Evolutionary conservation across 2,888 invertebrate genomes (phyloP).

Genomic region (Ophioninae sp.): DNA sequence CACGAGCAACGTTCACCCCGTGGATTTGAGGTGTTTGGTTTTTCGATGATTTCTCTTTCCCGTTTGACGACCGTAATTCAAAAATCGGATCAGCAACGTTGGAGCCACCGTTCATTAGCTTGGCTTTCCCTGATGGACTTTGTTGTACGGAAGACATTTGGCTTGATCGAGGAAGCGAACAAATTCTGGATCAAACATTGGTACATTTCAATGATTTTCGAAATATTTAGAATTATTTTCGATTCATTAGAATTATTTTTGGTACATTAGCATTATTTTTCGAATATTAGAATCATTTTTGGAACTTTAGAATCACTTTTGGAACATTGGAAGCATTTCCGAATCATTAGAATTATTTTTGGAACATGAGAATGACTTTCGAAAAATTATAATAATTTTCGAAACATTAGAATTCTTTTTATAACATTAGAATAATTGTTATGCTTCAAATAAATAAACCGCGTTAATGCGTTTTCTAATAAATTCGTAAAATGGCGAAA

Average conservation of each 20-base stretch:
- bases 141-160: conserved; percentile 37
- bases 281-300: too few relatives aligned
- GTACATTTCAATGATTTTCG: too few relatives aligned
- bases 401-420: neutral
- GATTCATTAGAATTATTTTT: too few relatives aligned
- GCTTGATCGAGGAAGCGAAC: neutral
- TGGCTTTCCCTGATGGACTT: neutral
- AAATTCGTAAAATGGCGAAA: too few relatives aligned
- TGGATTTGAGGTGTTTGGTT: conserved; percentile 26
- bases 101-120: neutral
- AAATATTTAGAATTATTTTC: too few relatives aligned
- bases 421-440: too few relatives aligned
- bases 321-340: too few relatives aligned
- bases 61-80: neutral
- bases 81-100: conserved; percentile 1
- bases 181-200: neutral
- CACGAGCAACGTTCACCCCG: conserved; percentile 36
- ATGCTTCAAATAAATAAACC: too few relatives aligned
- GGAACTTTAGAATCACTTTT: too few relatives aligned
- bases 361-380: neutral
- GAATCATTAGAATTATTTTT: neutral
- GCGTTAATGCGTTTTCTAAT: too few relatives aligned
- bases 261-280: too few relatives aligned
- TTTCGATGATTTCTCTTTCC: conserved; percentile 32
- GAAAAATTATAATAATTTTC: neutral